A percentile compares a stretch with the other conserved stretches of the same genome.
Evolutionary conservation across 2,113 vertebrate genomes (phyloP).

Genomic region (Coregonus clupeaformis): DNA sequence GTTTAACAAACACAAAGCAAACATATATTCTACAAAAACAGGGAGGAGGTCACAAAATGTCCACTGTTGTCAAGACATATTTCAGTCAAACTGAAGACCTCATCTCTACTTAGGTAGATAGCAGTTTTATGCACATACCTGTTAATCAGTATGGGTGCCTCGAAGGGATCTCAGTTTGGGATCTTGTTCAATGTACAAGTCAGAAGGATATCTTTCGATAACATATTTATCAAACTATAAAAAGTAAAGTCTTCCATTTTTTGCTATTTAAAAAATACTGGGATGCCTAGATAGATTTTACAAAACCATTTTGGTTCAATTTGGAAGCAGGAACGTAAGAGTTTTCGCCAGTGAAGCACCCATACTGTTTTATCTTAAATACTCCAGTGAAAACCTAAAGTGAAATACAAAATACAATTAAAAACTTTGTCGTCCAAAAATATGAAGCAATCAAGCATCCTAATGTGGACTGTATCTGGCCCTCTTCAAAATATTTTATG

Average conservation of each 20-base stretch:
- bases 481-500: slow-evolving; percentile 43
- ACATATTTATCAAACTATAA: not conserved
- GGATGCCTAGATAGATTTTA: slow-evolving; percentile 17
- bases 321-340: slow-evolving; percentile 33
- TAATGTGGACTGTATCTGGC: slow-evolving; percentile 64
- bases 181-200: slow-evolving; percentile 23
- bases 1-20: slow-evolving; percentile 36
- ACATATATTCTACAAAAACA: slow-evolving; percentile 38
- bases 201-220: slow-evolving; percentile 1
- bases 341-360: slow-evolving; percentile 57
- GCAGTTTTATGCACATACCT: slow-evolving; percentile 48
- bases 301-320: slow-evolving; percentile 25
- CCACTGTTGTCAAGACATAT: slow-evolving; percentile 7
- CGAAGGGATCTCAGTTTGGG: slow-evolving; percentile 34
- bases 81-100: slow-evolving; percentile 20
- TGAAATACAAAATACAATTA: not conserved
- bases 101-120: slow-evolving; percentile 27
- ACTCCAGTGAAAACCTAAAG: slow-evolving; percentile 63
- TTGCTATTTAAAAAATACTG: slow-evolving; percentile 27
- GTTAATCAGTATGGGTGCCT: slow-evolving; percentile 52
- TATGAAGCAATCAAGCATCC: slow-evolving; percentile 55
- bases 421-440: no score
- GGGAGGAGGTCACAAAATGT: slow-evolving; percentile 30
- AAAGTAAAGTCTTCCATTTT: slow-evolving; percentile 7
- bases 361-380: slow-evolving; percentile 58